Conservation (phyloP, 2,113 vertebrate species). For the Nannospalax galili region DNA sequence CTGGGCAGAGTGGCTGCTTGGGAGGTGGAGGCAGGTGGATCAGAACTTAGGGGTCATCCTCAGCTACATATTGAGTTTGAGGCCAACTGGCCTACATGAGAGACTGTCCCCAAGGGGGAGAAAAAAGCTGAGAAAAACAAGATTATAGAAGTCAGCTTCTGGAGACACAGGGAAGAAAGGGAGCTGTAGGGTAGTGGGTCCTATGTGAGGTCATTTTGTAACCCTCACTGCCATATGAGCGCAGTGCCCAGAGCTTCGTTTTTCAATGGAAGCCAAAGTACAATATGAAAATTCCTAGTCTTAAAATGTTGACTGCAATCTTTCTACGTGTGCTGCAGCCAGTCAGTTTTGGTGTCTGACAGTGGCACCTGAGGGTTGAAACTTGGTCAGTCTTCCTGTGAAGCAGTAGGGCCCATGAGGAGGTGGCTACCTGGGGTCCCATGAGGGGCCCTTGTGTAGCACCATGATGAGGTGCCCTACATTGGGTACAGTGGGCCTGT, state of each 20-base stretch:
- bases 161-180: background rate
- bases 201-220: background rate
- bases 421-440: background rate
- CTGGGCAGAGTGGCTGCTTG: background rate
- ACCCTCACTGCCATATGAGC: background rate
- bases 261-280: background rate
- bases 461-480: background rate
- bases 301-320: background rate
- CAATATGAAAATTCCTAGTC: background rate
- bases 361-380: too few relatives aligned
- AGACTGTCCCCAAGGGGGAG: too few relatives aligned
- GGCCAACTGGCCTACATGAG: background rate
- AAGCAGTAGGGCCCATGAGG: accelerated
- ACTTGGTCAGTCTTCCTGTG: background rate
- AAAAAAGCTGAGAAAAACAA: background rate
- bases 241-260: background rate
- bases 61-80: background rate
- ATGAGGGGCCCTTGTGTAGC: background rate
- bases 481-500: accelerated
- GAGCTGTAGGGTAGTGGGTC: too few relatives aligned
- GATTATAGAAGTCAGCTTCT: too few relatives aligned
- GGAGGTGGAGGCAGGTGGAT: background rate
- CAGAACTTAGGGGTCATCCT: background rate
- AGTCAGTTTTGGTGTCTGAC: too few relatives aligned
- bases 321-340: too few relatives aligned